These are phyloP conservation scores for Melopsittacus undulatus DNA, from an alignment of 2,797 vertebrate genomes.

Conservation along the genomic window DNA sequence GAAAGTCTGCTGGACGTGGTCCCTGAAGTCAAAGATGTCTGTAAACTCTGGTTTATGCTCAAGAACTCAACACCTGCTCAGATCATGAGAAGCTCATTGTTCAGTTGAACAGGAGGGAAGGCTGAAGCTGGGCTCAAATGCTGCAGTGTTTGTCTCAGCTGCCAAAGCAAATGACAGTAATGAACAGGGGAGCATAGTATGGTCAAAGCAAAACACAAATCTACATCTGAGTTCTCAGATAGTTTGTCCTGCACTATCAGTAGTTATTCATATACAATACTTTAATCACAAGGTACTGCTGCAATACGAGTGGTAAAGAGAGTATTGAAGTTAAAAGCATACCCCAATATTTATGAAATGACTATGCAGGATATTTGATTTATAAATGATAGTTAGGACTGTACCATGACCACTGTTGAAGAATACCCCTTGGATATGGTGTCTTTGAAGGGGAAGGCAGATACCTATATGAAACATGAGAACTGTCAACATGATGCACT, in stretches of 20 bases:
- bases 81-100: not conserved
- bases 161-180: conserved; percentile 9
- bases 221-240: not conserved
- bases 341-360: not conserved
- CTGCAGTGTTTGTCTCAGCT: not conserved
- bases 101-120: not conserved
- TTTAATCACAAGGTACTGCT: not conserved
- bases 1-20: not conserved
- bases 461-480: not conserved
- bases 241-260: not conserved
- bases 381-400: not conserved
- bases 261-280: not conserved
- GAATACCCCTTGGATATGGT: not conserved
- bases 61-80: conserved; percentile 12
- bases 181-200: not conserved
- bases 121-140: not conserved
- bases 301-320: not conserved
- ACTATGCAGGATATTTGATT: not conserved
- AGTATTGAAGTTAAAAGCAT: not conserved
- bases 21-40: not conserved
- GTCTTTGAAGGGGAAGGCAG: not conserved
- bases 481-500: not conserved
- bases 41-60: not conserved
- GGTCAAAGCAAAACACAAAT: not conserved
- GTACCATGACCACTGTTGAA: not conserved